These are phyloP conservation scores for Syndactyla subalaris DNA, from an alignment of 2,797 vertebrate species.

Conservation along the genomic window DNA sequence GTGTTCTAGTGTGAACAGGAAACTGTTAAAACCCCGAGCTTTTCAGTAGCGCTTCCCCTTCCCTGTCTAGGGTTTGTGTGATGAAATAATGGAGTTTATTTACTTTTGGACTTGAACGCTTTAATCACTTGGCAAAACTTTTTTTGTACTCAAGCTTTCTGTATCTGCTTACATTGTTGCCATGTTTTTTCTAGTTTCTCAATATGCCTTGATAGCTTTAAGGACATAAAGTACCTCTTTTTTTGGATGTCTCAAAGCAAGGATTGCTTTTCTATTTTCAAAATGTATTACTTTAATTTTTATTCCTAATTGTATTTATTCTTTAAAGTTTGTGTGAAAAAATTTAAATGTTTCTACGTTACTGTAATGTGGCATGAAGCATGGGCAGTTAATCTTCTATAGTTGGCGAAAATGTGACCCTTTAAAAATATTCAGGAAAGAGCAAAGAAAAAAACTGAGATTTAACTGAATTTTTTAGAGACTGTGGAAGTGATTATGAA, in stretches of 20 bases:
- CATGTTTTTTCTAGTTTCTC: background rate
- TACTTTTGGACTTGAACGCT: background rate
- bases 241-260: background rate
- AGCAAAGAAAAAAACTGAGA: background rate
- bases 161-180: background rate
- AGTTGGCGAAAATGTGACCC: background rate
- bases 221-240: background rate
- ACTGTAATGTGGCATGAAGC: background rate
- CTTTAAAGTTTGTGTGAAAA: background rate
- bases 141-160: background rate
- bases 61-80: background rate
- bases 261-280: background rate
- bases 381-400: background rate
- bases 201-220: rapidly evolving
- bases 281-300: background rate
- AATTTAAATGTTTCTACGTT: background rate
- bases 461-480: background rate
- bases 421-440: background rate
- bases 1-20: background rate
- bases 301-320: background rate
- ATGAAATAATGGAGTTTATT: background rate
- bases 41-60: background rate
- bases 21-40: background rate
- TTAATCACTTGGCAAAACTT: background rate
- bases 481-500: background rate